Base-by-base conservation (phyloP, 2,797 vertebrate genomes). In the Crenuchus spilurus region DNA sequence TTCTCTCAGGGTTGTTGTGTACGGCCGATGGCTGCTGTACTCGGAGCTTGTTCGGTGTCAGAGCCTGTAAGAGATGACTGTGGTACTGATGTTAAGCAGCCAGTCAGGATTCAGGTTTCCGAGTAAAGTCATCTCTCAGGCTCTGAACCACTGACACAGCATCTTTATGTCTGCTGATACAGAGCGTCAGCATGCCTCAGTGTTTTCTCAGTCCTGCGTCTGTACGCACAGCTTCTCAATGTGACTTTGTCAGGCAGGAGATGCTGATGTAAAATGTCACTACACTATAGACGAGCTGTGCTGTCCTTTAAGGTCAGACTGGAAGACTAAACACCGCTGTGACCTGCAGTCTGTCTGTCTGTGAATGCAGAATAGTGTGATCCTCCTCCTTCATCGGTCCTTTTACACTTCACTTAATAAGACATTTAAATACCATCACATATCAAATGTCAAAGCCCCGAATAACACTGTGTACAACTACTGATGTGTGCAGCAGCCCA, bases 61-160 rank as follows among this genome's bases (percentile, higher is more conserved):
- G 49, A 57, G 26, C 30, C 41, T 22, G 42, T 70, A 70, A 35
- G 55, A 61, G 26, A 67, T 57, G 72, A 51, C 66, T 70, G 58
- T 57, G 20, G 67, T 77, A 67, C 35, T 67, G 48, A 54, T 74
- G 46, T 67, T 72, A 30, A 72, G 70, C 52, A 68, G 63, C 44
- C 70, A 77, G 70, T 60, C 72, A 67, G 72, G 28, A 75, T 52
- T 79, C 55, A 67, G 54, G 33, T 74, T 76, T 82, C 82, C 78
- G 81, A 68, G 86, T 87, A 87, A 88, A 88, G 84, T 88, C 84
- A 80, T 72, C 65, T 16, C 79, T 81, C 75, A 4, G 70, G 44
- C 30, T 37, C 79, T 75, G 80, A 89, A 79, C 79, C 85, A 63
- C 70, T 84, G 87, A 90, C 87, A 87, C 79, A 83, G 8, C 35